Percentiles rank a stretch among this genome's conserved stretches.
Evolutionary conservation across 2,113 vertebrate species (phyloP).

Genomic region (Choloepus hoffmanni): DNA sequence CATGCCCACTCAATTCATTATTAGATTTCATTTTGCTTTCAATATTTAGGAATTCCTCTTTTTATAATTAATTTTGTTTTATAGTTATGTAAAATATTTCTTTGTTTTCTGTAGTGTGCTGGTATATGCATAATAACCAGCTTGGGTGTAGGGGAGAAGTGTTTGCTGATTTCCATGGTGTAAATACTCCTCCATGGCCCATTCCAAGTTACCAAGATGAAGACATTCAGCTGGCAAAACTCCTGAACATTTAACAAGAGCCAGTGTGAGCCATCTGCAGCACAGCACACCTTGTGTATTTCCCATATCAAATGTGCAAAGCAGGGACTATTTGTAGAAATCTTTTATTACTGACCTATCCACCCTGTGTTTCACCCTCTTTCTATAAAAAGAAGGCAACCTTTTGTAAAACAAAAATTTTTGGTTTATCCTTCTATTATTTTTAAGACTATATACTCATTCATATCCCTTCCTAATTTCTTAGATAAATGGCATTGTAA

Average conservation of each 20-base stretch:
- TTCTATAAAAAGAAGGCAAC: not conserved
- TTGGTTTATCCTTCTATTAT: not conserved
- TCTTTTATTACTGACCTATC: not conserved
- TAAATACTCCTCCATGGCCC: not conserved
- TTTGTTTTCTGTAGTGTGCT: not conserved
- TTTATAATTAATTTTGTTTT: not conserved
- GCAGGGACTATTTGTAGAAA: constrained; percentile 5
- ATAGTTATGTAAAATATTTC: not conserved
- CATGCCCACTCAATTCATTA: not conserved
- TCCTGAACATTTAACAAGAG: not conserved
- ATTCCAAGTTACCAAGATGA: not conserved
- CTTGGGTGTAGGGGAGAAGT: not conserved
- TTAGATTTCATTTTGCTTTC: not conserved
- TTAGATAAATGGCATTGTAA: not conserved
- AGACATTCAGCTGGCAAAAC: not conserved
- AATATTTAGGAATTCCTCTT: not conserved
- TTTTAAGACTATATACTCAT: not conserved
- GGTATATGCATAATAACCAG: not conserved
- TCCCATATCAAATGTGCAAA: not conserved
- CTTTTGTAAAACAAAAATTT: not conserved
- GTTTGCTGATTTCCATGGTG: not conserved
- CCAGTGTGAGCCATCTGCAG: not conserved
- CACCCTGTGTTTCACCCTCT: not conserved
- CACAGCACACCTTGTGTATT: not conserved
- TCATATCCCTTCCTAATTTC: not conserved